Percentiles rank a stretch among this genome's conserved stretches.
These are phyloP conservation scores for Pelodytes ibericus DNA, from an alignment of 2,797 vertebrate genomes.

Conservation along the genomic window DNA sequence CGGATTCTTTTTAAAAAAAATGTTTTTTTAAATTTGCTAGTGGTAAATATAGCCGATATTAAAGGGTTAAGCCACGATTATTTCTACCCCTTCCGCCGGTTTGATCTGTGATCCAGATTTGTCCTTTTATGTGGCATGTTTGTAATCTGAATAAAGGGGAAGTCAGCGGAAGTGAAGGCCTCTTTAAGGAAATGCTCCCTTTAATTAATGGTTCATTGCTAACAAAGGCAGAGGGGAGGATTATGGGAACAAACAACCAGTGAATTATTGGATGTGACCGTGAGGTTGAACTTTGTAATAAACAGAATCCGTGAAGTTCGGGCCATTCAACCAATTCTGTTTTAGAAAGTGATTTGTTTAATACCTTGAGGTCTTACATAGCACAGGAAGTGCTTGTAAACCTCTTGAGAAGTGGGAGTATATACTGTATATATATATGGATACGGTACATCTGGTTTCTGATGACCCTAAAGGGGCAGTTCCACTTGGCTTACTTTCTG, in stretches of 20 bases:
- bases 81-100: not conserved
- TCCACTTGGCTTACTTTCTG: no score
- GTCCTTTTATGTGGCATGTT: conserved; percentile 27
- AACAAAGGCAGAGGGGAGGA: conserved; percentile 9
- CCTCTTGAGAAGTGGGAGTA: no score
- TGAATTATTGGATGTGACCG: not conserved
- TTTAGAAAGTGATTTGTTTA: no score
- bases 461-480: no score
- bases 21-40: not conserved
- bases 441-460: no score
- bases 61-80: not conserved
- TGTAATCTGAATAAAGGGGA: conserved; percentile 38
- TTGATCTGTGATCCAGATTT: conserved; percentile 13
- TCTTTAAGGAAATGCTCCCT: conserved; percentile 28
- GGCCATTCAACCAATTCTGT: no score
- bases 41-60: not conserved
- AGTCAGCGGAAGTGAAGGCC: conserved; percentile 28
- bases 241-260: not conserved
- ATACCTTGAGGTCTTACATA: no score
- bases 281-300: not conserved
- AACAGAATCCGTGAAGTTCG: no score
- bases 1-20: not conserved
- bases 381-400: no score
- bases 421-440: no score
- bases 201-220: conserved; percentile 31